Percentiles rank a stretch among this genome's conserved stretches.
Conservation (phyloP, 2,888 invertebrate species). For the Himalopsyche japonica region DNA sequence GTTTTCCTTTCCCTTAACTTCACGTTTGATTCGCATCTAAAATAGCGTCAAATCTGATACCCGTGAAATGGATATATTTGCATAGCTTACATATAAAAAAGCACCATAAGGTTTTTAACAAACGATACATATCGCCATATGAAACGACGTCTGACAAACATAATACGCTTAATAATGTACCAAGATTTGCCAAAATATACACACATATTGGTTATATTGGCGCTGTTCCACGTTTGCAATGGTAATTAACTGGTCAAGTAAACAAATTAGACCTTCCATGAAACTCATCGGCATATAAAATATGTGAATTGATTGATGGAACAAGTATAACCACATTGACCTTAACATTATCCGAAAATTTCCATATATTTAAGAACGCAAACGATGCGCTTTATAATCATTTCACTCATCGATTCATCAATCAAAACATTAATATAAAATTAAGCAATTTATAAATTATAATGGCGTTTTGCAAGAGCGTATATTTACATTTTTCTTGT, state of each 20-base stretch:
- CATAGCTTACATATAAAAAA: background rate
- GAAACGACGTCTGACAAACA: background rate
- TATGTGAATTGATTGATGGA: background rate
- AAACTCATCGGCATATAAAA: background rate
- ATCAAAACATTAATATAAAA: too few relatives aligned
- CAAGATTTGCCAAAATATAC: background rate
- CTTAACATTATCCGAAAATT: background rate
- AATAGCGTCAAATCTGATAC: background rate
- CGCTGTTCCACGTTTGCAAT: background rate
- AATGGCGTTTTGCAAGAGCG: too few relatives aligned
- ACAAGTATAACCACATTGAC: background rate
- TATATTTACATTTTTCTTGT: too few relatives aligned
- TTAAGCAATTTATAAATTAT: too few relatives aligned
- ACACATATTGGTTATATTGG: background rate
- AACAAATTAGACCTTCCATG: background rate
- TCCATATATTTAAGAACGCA: background rate
- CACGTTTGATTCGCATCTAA: background rate
- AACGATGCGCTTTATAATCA: background rate
- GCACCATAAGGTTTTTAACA: background rate
- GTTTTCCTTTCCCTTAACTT: background rate
- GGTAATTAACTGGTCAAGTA: background rate
- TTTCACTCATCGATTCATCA: too few relatives aligned
- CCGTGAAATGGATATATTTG: background rate
- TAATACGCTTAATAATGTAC: background rate
- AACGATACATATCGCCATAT: background rate